These are phyloP conservation scores for Nesogale talazaci DNA, from an alignment of 2,113 vertebrate species.

Conservation along the genomic window DNA sequence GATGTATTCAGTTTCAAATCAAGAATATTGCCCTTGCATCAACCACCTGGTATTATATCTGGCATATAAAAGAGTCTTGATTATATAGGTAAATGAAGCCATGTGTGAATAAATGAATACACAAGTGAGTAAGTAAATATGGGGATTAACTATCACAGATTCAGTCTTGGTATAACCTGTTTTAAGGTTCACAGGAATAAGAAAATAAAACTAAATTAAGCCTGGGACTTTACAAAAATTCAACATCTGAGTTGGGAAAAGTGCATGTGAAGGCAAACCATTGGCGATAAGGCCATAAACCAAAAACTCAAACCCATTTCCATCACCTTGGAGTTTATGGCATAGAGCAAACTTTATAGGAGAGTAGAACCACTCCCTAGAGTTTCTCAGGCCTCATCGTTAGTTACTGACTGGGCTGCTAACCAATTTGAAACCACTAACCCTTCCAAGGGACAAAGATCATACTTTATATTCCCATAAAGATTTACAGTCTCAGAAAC, in stretches of 20 bases:
- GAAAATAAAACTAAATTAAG: not conserved
- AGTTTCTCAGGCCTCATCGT: not conserved
- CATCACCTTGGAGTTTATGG: not conserved
- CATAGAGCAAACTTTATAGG: not conserved
- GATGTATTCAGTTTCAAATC: not conserved
- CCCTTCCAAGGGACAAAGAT: too few relatives aligned
- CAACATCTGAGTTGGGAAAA: not conserved
- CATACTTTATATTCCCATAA: too few relatives aligned
- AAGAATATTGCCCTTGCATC: constrained; percentile 36
- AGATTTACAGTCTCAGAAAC: too few relatives aligned
- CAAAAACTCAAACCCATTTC: not conserved
- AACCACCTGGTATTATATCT: not conserved
- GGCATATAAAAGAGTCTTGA: not conserved
- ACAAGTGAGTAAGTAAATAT: not conserved
- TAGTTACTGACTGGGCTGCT: too few relatives aligned
- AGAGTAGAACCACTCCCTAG: not conserved
- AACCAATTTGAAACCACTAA: too few relatives aligned
- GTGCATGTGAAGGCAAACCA: not conserved
- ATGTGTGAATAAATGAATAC: not conserved
- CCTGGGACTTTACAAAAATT: not conserved
- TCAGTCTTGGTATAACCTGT: not conserved
- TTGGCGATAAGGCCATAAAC: not conserved
- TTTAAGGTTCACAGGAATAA: not conserved
- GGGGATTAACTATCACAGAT: not conserved
- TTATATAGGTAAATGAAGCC: not conserved